These are phyloP conservation scores for Eutrigla gurnardus DNA, from an alignment of 2,797 vertebrate genomes.

Conservation along the genomic window DNA sequence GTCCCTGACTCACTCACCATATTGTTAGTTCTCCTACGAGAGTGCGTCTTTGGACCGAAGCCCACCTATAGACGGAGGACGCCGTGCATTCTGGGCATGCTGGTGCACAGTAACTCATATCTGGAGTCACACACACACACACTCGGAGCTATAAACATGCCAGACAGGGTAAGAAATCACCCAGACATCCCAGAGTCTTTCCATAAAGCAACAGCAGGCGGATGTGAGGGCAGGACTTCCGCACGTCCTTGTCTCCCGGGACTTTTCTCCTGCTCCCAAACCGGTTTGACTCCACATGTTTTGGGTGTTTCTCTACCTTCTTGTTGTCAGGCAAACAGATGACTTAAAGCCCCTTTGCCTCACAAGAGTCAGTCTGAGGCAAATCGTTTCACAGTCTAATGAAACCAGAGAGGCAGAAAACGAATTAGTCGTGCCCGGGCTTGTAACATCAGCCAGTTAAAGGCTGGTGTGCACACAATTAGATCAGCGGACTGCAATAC, in stretches of 20 bases:
- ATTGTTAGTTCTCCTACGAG: conserved; percentile 47
- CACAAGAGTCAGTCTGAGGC: conserved; percentile 28
- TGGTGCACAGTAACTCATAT: conserved; percentile 55
- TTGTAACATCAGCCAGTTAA: conserved; percentile 61
- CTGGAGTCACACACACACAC: conserved; percentile 32
- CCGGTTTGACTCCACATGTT: conserved; percentile 24
- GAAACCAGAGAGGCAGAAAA: conserved; percentile 69
- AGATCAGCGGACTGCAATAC: conserved; percentile 61
- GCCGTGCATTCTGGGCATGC: conserved; percentile 54
- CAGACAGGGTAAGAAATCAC: conserved; percentile 63
- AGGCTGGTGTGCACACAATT: conserved; percentile 58
- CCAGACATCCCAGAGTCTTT: conserved; percentile 34
- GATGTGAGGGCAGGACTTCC: conserved; percentile 42
- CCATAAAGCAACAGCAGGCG: conserved; percentile 34
- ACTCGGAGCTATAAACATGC: conserved; percentile 57
- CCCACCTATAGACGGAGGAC: conserved; percentile 63
- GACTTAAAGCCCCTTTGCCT: conserved; percentile 44
- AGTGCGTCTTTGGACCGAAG: conserved; percentile 50
- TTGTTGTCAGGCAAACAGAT: conserved; percentile 43
- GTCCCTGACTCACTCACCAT: conserved; percentile 30
- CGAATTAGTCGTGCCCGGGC: conserved; percentile 66
- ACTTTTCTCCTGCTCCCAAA: conserved; percentile 29
- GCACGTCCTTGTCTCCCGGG: conserved; percentile 42
- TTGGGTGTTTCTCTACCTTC: conserved; percentile 23
- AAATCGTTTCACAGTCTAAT: conserved; percentile 57